Conservation (phyloP, 1,140 invertebrate species). For the Zaprionus nigranus region DNA sequence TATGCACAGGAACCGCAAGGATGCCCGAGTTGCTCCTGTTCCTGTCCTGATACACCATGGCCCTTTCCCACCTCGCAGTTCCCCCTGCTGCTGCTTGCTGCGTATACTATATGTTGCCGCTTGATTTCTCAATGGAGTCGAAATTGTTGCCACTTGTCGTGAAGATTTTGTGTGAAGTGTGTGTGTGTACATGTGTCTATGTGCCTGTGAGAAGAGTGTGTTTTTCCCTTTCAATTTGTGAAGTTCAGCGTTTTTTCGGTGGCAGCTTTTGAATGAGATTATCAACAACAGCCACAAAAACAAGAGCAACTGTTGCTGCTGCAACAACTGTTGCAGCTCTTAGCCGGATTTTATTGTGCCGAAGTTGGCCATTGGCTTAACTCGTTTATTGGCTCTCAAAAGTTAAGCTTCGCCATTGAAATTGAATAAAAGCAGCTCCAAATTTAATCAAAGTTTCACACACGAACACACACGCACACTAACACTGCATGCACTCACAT, state of each 20-base stretch:
- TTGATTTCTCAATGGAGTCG: constrained; percentile 55
- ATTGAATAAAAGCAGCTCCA: constrained; percentile 36
- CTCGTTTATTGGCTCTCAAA: constrained; percentile 42
- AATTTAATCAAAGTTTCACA: constrained; percentile 36
- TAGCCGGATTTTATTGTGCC: constrained; percentile 20
- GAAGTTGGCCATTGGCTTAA: constrained; percentile 34
- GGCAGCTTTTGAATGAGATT: constrained; percentile 19
- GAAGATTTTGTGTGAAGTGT: constrained; percentile 15
- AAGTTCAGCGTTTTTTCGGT: constrained; percentile 16
- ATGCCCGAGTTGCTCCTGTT: constrained; percentile 18
- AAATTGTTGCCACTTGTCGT: constrained; percentile 47
- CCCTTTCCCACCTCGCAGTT: background rate
- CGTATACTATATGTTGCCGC: constrained; percentile 33
- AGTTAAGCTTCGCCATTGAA: constrained; percentile 27
- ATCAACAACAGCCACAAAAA: constrained; percentile 2
- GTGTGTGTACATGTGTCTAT: constrained; percentile 6
- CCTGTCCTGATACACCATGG: background rate
- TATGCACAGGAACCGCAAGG: constrained; percentile 20
- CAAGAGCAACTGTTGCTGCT: background rate
- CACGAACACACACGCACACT: background rate
- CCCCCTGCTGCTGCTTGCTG: background rate
- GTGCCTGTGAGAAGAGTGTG: background rate
- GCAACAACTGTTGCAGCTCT: constrained; percentile 1
- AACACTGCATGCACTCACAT: background rate
- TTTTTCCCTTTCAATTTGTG: background rate